These are phyloP conservation scores for Drosophila robusta DNA, from an alignment of 2,888 invertebrate species.

Conservation along the genomic window DNA sequence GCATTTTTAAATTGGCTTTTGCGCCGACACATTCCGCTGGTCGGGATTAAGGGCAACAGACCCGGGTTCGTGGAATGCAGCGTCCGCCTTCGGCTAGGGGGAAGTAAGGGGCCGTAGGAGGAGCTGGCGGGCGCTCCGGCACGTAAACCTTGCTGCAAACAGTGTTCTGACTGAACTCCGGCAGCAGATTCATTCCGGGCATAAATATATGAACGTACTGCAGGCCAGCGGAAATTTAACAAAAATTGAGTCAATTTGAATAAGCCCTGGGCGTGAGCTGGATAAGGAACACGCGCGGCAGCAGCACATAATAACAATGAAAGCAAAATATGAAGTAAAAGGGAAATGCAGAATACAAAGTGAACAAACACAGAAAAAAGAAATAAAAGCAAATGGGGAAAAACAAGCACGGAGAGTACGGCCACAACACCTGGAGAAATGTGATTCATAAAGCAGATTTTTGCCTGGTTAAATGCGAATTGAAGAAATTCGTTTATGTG, in stretches of 20 bases:
- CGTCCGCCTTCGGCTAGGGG: constrained; percentile 3
- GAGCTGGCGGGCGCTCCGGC: constrained; percentile 3
- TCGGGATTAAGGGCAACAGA: constrained; percentile 63
- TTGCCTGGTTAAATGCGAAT: constrained; percentile 14
- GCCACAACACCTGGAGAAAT: constrained; percentile 31
- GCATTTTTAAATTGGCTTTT: constrained; percentile 83
- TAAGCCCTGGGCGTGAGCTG: constrained; percentile 58
- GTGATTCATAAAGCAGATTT: background rate
- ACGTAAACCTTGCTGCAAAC: constrained; percentile 45
- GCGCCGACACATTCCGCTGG: constrained; percentile 71
- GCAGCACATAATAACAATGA: constrained; percentile 39
- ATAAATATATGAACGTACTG: constrained; percentile 56
- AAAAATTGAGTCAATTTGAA: constrained; percentile 81
- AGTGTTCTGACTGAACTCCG: constrained; percentile 16
- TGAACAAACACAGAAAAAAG: constrained; percentile 29
- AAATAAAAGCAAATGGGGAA: background rate
- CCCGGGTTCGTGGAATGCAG: constrained; percentile 14
- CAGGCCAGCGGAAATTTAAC: constrained; percentile 73
- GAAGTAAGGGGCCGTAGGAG: too few relatives aligned
- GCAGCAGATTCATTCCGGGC: constrained; percentile 45
- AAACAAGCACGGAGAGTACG: constrained; percentile 4
- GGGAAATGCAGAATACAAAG: constrained; percentile 42
- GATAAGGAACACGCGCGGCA: constrained; percentile 38
- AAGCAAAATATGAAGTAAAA: constrained; percentile 38
- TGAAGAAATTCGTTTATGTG: background rate